Conservation (phyloP, 2,888 invertebrate genomes). For the Hypselothyrea guttata region DNA sequence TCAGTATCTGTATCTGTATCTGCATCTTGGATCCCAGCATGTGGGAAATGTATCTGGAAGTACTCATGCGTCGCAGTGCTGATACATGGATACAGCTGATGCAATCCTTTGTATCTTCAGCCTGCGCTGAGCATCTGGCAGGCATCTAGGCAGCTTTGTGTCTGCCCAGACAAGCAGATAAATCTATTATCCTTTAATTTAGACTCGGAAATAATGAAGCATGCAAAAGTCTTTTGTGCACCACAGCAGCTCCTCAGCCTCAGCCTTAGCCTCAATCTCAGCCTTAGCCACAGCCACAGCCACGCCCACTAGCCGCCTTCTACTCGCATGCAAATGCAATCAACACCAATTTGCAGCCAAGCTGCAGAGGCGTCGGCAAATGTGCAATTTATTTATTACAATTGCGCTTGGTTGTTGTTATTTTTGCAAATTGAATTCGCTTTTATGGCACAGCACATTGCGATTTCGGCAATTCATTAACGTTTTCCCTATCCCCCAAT, state of each 20-base stretch:
- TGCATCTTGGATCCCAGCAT: conserved; percentile 20
- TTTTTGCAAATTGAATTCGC: conserved; percentile 71
- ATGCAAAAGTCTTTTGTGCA: conserved; percentile 51
- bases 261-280: too few relatives aligned
- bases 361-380: conserved; percentile 50
- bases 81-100: background rate
- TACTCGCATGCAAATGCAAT: conserved; percentile 50
- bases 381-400: conserved; percentile 68
- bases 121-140: conserved; percentile 6
- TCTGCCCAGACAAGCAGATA: conserved; percentile 54
- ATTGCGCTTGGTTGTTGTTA: conserved; percentile 44
- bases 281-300: too few relatives aligned
- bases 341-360: conserved; percentile 68
- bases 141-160: conserved; percentile 23
- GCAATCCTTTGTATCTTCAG: conserved; percentile 1
- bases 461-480: conserved; percentile 73
- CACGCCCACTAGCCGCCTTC: background rate
- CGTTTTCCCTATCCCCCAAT: conserved; percentile 36
- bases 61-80: too few relatives aligned
- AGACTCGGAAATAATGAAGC: conserved; percentile 69
- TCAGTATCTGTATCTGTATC: conserved; percentile 13
- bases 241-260: conserved; percentile 1
- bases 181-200: conserved; percentile 75
- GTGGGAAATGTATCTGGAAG: conserved; percentile 12
- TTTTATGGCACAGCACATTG: conserved; percentile 58